Percentiles rank a stretch among this genome's conserved stretches.
These are phyloP conservation scores for Drosophila fuyamai DNA, from an alignment of 1,140 invertebrate genomes.

Conservation along the genomic window DNA sequence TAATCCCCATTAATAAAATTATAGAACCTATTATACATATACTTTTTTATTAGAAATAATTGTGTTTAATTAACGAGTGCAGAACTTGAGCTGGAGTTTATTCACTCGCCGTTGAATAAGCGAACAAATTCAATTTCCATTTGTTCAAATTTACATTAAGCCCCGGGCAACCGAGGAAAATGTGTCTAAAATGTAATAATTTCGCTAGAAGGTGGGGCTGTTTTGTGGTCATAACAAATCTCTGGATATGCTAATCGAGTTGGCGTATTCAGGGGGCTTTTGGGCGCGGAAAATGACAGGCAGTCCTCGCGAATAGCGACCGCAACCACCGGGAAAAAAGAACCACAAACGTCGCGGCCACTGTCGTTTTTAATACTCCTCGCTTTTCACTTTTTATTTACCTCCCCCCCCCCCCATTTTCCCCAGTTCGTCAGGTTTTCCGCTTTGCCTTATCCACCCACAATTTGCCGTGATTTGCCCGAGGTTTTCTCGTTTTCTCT, in stretches of 20 bases:
- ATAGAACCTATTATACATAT: slow-evolving; percentile 32
- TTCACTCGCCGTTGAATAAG: not conserved
- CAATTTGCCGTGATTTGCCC: slow-evolving; percentile 58
- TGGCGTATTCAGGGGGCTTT: slow-evolving; percentile 16
- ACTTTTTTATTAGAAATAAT: slow-evolving; percentile 66
- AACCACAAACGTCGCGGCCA: slow-evolving; percentile 71
- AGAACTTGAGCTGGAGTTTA: slow-evolving; percentile 10
- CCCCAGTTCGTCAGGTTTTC: slow-evolving; percentile 44
- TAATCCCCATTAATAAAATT: slow-evolving; percentile 82
- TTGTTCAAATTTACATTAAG: slow-evolving; percentile 68
- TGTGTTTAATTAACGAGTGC: slow-evolving; percentile 34
- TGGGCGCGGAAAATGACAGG: slow-evolving; percentile 22
- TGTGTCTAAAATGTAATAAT: slow-evolving; percentile 65
- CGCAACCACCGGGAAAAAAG: slow-evolving; percentile 42
- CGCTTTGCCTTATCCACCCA: slow-evolving; percentile 24
- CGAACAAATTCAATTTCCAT: slow-evolving; percentile 66
- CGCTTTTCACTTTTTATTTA: slow-evolving; percentile 48
- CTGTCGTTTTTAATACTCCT: slow-evolving; percentile 77
- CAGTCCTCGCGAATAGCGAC: slow-evolving; percentile 53
- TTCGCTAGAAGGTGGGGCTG: slow-evolving; percentile 12
- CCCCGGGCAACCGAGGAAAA: slow-evolving; percentile 26
- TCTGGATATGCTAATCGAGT: slow-evolving; percentile 76
- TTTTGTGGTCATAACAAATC: slow-evolving; percentile 51
- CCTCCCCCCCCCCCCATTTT: slow-evolving; percentile 7
- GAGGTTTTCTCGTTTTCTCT: slow-evolving; percentile 54